phyloP scores from a whole-genome alignment of 2,888 invertebrate genomes.

The Lithophane semibrunnea region DNA sequence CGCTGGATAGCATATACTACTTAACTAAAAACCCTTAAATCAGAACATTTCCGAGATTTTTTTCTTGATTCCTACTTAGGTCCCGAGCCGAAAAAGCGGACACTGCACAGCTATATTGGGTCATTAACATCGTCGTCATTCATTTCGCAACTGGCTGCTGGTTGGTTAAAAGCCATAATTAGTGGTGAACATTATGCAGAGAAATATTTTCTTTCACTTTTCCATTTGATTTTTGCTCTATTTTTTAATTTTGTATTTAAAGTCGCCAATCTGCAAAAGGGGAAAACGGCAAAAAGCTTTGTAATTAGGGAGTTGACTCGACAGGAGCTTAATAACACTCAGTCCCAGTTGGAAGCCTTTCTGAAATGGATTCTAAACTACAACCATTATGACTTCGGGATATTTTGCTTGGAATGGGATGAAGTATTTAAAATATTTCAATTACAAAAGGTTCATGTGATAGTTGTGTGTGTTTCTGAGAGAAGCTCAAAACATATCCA shows the following conservation, averaged over 20 bases:
- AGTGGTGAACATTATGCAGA: slow-evolving; percentile 51
- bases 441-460: slow-evolving; percentile 34
- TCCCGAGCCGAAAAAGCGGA: slow-evolving; percentile 40
- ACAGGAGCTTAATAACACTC: slow-evolving; percentile 75
- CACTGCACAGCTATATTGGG: slow-evolving; percentile 48
- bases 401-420: slow-evolving; percentile 55
- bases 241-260: slow-evolving; percentile 68
- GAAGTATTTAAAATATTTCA: slow-evolving; percentile 58
- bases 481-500: slow-evolving; percentile 42
- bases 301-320: slow-evolving; percentile 76
- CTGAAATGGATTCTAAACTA: slow-evolving; percentile 67
- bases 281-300: slow-evolving; percentile 71
- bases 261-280: slow-evolving; percentile 71
- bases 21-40: not conserved
- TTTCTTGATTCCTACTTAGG: slow-evolving; percentile 19
- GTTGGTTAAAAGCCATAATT: slow-evolving; percentile 61
- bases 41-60: not conserved
- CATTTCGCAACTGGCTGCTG: slow-evolving; percentile 46
- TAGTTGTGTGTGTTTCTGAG: slow-evolving; percentile 34
- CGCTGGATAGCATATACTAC: not conserved
- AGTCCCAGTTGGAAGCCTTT: slow-evolving; percentile 68
- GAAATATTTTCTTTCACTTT: slow-evolving; percentile 61
- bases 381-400: slow-evolving; percentile 51
- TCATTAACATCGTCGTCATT: slow-evolving; percentile 51
- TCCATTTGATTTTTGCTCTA: slow-evolving; percentile 61